Conservation (phyloP, 2,888 invertebrate species). For the Sesia apiformis region DNA sequence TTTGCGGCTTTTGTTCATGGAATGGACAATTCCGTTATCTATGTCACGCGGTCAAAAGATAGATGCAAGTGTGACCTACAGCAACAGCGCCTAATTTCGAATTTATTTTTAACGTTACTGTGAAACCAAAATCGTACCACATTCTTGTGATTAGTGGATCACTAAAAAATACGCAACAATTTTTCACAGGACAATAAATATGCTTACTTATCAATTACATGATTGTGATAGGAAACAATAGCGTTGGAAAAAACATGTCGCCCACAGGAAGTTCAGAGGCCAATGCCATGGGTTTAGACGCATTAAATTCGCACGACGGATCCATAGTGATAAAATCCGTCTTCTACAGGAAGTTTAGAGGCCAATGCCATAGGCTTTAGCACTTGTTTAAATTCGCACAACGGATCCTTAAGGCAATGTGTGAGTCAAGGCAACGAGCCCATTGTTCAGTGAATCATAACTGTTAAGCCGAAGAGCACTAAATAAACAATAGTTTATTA, state of each 20-base stretch:
- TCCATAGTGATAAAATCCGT: background rate
- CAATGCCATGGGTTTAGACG: background rate
- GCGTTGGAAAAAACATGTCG: background rate
- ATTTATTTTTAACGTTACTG: background rate
- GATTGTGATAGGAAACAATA: too few relatives aligned
- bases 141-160: background rate
- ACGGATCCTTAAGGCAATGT: background rate
- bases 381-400: too few relatives aligned
- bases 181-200: too few relatives aligned
- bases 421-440: background rate
- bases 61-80: background rate
- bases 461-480: conserved; percentile 16
- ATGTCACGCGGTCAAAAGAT: background rate
- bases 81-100: background rate
- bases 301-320: too few relatives aligned
- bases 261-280: background rate
- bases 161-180: too few relatives aligned
- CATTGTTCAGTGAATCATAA: conserved; percentile 22
- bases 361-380: background rate
- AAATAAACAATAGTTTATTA: conserved; percentile 30
- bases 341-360: background rate
- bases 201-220: too few relatives aligned
- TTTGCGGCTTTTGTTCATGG: background rate
- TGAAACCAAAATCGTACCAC: background rate
- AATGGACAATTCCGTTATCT: background rate